phyloP scores from a whole-genome alignment of 1,140 invertebrate genomes.

The Pachypsylla venusta region DNA sequence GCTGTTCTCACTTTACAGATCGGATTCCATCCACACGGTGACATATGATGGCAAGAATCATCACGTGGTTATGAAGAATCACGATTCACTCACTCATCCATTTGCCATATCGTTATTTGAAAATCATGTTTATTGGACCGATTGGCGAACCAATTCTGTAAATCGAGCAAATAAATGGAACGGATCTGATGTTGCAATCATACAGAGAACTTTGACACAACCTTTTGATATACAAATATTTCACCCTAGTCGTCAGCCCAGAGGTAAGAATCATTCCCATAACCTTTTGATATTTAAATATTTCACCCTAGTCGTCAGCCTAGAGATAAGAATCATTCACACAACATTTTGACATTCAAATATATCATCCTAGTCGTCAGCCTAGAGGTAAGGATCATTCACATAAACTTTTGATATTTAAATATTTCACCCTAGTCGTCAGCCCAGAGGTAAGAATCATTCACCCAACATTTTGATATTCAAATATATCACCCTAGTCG shows the following conservation, averaged over 20 bases:
- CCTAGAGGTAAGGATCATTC: slow-evolving; percentile 38
- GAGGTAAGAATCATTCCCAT: slow-evolving; percentile 33
- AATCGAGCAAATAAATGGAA: slow-evolving; percentile 49
- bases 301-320: background rate
- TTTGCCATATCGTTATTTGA: slow-evolving; percentile 49
- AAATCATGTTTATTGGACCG: slow-evolving; percentile 49
- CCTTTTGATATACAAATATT: slow-evolving; percentile 52
- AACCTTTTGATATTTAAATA: slow-evolving; percentile 37
- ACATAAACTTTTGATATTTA: too few relatives aligned
- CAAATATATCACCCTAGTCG: too few relatives aligned
- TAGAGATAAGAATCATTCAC: too few relatives aligned
- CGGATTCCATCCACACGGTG: slow-evolving; percentile 69
- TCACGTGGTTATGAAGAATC: slow-evolving; percentile 36
- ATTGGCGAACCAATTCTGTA: slow-evolving; percentile 49
- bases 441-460: too few relatives aligned
- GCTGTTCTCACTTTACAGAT: slow-evolving; percentile 34
- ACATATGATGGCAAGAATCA: slow-evolving; percentile 41
- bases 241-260: slow-evolving; percentile 43
- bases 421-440: too few relatives aligned
- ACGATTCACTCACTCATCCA: slow-evolving; percentile 42
- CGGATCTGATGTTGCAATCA: slow-evolving; percentile 38
- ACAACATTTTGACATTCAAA: slow-evolving; percentile 50
- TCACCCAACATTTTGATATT: too few relatives aligned
- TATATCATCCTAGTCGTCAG: slow-evolving; percentile 45
- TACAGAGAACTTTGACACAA: slow-evolving; percentile 44